phyloP scores from a whole-genome alignment of 2,888 invertebrate genomes.

The Criorhina ranunculi region DNA sequence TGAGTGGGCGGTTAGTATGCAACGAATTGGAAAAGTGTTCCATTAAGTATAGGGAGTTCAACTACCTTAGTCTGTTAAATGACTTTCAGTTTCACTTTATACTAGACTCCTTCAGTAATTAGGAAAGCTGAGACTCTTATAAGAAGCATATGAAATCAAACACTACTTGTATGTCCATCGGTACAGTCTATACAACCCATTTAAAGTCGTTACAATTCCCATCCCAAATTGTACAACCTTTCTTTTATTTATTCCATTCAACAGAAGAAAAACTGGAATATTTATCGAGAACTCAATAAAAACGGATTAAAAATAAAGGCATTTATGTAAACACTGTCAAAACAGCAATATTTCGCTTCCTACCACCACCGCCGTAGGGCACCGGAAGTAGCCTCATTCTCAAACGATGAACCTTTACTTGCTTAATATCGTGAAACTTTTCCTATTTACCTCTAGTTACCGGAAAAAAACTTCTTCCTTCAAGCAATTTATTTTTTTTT shows the following conservation, averaged over 20 bases:
- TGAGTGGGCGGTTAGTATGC: no score
- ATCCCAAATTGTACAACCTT: no score
- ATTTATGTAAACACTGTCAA: constrained; percentile 32
- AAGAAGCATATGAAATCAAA: no score
- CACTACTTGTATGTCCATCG: no score
- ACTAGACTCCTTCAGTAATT: no score
- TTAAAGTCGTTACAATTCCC: no score
- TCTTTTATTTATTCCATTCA: background rate
- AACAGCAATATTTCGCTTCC: constrained; percentile 5
- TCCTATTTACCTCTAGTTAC: constrained; percentile 59
- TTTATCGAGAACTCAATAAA: constrained; percentile 39
- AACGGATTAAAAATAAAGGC: constrained; percentile 38
- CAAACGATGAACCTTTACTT: constrained; percentile 22
- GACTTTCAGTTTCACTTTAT: no score
- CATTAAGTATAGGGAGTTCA: no score
- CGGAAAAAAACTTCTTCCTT: constrained; percentile 38
- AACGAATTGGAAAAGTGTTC: no score
- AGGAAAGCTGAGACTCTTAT: no score
- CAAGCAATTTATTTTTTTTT: constrained; percentile 49
- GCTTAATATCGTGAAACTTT: constrained; percentile 58
- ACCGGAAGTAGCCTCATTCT: background rate
- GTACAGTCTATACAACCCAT: no score
- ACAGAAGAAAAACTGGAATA: constrained; percentile 13
- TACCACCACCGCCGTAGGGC: background rate
- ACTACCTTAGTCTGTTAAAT: no score